These are phyloP conservation scores for Bellardia bayeri DNA, from an alignment of 2,888 invertebrate species.

Conservation along the genomic window DNA sequence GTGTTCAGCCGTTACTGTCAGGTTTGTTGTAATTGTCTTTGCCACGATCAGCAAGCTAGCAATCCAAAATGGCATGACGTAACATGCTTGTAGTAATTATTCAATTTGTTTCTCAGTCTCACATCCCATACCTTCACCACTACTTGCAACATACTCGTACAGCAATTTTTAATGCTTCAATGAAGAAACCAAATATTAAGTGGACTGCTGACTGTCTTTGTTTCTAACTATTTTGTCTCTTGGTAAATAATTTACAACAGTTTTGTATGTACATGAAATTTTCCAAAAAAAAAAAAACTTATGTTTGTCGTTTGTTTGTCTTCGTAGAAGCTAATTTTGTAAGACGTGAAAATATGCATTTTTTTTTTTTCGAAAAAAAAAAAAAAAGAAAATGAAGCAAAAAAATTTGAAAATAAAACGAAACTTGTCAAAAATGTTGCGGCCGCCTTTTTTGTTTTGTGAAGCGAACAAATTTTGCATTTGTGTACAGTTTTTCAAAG, in stretches of 20 bases:
- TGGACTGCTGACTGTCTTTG: slow-evolving; percentile 29
- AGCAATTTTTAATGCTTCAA: slow-evolving; percentile 74
- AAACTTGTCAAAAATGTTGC: no score
- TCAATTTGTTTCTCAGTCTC: slow-evolving; percentile 73
- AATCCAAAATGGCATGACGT: slow-evolving; percentile 69
- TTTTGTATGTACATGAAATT: slow-evolving; percentile 49
- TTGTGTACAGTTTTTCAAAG: no score
- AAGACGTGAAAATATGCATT: slow-evolving; percentile 54
- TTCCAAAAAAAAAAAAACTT: slow-evolving; percentile 58
- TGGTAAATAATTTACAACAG: slow-evolving; percentile 43
- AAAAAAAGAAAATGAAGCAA: no score
- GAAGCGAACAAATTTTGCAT: no score
- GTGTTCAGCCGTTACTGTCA: slow-evolving; percentile 71
- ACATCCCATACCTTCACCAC: slow-evolving; percentile 14
- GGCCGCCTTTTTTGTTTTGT: no score
- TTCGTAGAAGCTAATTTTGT: slow-evolving; percentile 52
- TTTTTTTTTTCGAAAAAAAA: no score
- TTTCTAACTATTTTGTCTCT: slow-evolving; percentile 36
- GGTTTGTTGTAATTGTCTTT: slow-evolving; percentile 69
- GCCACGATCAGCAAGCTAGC: slow-evolving; percentile 61
- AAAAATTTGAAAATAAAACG: no score
- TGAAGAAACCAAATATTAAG: slow-evolving; percentile 70
- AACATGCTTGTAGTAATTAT: slow-evolving; percentile 74
- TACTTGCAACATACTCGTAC: slow-evolving; percentile 25
- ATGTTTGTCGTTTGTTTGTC: slow-evolving; percentile 20